Conservation (phyloP, 2,113 vertebrate genomes). For the Nibea coibor region DNA sequence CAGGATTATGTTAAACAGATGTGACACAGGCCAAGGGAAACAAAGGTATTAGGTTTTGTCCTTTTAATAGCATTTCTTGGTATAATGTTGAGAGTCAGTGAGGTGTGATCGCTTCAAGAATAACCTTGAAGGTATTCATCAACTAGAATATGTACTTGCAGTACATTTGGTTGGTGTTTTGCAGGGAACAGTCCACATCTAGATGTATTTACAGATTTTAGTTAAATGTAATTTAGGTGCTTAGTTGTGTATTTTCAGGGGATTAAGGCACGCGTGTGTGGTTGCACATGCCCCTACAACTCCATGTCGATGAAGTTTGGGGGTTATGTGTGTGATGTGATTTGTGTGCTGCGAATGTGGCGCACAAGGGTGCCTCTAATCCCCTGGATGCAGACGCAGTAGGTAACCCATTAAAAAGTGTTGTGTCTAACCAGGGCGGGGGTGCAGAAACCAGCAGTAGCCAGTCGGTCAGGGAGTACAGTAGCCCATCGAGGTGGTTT, state of each 20-base stretch:
- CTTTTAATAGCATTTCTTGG: slow-evolving; percentile 8
- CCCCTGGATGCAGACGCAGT: slow-evolving; percentile 20
- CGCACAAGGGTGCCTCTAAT: slow-evolving; percentile 47
- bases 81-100: neutral
- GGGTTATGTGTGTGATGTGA: slow-evolving; percentile 7
- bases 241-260: slow-evolving; percentile 12
- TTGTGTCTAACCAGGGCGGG: slow-evolving; percentile 38
- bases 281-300: slow-evolving; percentile 14
- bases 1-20: neutral
- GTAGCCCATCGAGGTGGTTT: no score
- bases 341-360: slow-evolving; percentile 26
- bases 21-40: neutral
- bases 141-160: neutral
- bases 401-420: slow-evolving; percentile 46
- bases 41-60: neutral
- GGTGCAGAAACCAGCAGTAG: neutral
- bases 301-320: slow-evolving; percentile 5
- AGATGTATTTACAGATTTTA: neutral
- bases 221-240: slow-evolving; percentile 5
- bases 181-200: neutral
- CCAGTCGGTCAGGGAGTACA: no score
- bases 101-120: neutral
- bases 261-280: slow-evolving; percentile 23
- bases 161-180: slow-evolving; percentile 1
- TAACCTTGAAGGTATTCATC: neutral